Percentiles rank a stretch among this genome's conserved stretches.
These are phyloP conservation scores for Sitobion miscanthi DNA, from an alignment of 1,140 invertebrate genomes.

Conservation along the genomic window DNA sequence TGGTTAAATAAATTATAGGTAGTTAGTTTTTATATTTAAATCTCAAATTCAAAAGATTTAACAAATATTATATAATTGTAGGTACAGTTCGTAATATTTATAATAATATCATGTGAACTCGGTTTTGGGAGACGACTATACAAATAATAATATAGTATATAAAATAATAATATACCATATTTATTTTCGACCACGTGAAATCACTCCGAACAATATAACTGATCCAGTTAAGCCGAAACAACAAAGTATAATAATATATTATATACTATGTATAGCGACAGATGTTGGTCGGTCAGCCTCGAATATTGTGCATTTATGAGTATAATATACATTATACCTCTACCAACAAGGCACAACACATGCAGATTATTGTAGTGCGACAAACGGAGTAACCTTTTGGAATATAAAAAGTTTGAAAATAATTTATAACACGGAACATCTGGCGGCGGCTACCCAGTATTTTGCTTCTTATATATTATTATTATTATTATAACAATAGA, in stretches of 20 bases:
- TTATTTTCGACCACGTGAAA: neutral
- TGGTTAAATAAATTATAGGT: too few relatives aligned
- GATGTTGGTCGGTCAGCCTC: neutral
- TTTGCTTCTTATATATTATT: neutral
- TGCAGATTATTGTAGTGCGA: neutral
- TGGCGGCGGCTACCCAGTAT: neutral
- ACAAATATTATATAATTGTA: neutral
- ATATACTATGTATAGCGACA: neutral
- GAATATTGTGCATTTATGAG: neutral
- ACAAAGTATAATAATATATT: neutral
- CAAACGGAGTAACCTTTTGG: neutral
- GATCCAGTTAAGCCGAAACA: neutral
- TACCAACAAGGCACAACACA: neutral
- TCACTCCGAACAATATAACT: neutral
- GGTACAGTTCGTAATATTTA: neutral
- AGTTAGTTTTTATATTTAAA: too few relatives aligned
- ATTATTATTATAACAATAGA: neutral
- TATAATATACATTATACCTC: neutral
- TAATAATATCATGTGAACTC: neutral
- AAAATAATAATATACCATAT: neutral
- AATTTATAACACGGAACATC: neutral
- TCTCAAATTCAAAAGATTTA: neutral
- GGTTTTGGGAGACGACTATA: neutral
- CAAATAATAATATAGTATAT: neutral
- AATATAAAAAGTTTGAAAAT: neutral